Conservation (phyloP, 2,888 invertebrate genomes). For the Suillia variegata region DNA sequence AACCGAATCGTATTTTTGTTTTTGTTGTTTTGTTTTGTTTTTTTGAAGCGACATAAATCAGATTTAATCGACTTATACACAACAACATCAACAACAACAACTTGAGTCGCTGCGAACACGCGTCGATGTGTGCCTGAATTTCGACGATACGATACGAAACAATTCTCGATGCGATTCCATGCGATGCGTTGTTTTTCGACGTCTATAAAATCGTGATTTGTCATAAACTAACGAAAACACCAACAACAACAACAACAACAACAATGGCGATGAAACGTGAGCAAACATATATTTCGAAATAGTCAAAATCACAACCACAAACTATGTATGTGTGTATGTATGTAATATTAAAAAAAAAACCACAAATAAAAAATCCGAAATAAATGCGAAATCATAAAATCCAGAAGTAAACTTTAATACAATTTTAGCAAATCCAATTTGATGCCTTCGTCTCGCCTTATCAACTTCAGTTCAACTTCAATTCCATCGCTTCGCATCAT, state of each 20-base stretch:
- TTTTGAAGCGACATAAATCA: neutral
- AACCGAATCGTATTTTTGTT: too few relatives aligned
- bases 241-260: too few relatives aligned
- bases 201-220: too few relatives aligned
- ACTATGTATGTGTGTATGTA: too few relatives aligned
- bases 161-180: neutral
- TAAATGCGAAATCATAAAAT: slow-evolving; percentile 11
- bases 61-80: neutral
- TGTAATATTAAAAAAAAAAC: neutral
- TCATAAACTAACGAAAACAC: too few relatives aligned
- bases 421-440: neutral
- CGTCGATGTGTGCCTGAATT: too few relatives aligned
- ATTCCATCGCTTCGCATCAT: too few relatives aligned
- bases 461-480: too few relatives aligned
- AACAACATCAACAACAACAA: too few relatives aligned
- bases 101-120: too few relatives aligned
- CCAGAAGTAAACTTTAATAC: slow-evolving; percentile 7
- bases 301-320: neutral
- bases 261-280: neutral
- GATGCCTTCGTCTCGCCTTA: neutral
- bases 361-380: neutral
- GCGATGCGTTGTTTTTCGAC: neutral
- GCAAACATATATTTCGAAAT: neutral
- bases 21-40: neutral
- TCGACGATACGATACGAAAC: too few relatives aligned